phyloP scores from a whole-genome alignment of 2,888 invertebrate genomes.

The Ferdinandea cuprea region DNA sequence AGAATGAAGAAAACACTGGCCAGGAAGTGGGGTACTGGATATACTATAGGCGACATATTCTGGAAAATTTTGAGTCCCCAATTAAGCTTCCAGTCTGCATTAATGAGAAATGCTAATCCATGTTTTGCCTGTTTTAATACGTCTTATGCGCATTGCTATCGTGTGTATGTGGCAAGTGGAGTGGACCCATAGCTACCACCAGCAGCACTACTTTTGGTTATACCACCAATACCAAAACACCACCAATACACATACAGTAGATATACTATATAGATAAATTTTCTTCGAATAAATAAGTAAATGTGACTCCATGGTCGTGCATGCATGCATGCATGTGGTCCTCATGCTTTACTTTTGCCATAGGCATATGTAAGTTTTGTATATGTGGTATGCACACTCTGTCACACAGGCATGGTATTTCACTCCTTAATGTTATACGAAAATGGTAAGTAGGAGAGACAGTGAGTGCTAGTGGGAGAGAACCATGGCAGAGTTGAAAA shows the following conservation, averaged over 20 bases:
- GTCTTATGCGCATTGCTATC: slow-evolving; percentile 69
- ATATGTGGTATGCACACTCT: slow-evolving; percentile 29
- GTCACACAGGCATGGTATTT: slow-evolving; percentile 54
- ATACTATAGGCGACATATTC: slow-evolving; percentile 70
- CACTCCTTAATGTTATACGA: slow-evolving; percentile 52
- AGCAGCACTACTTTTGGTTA: background rate
- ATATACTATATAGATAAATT: slow-evolving; percentile 50
- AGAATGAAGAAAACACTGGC: background rate
- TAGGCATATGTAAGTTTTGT: slow-evolving; percentile 16
- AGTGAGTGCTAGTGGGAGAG: slow-evolving; percentile 17
- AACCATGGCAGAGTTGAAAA: background rate
- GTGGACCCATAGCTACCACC: slow-evolving; percentile 17
- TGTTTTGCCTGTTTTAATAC: slow-evolving; percentile 75
- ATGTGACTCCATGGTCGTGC: slow-evolving; percentile 70
- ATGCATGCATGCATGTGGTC: slow-evolving; percentile 70
- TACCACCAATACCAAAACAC: background rate
- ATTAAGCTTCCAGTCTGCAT: slow-evolving; percentile 77
- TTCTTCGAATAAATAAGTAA: slow-evolving; percentile 73
- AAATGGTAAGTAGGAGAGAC: slow-evolving; percentile 63
- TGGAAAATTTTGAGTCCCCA: slow-evolving; percentile 75
- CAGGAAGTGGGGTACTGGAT: slow-evolving; percentile 2
- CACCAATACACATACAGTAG: slow-evolving; percentile 38
- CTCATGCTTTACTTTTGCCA: slow-evolving; percentile 33
- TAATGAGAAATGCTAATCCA: slow-evolving; percentile 78
- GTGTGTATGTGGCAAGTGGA: slow-evolving; percentile 50